Evolutionary conservation across 2,113 vertebrate species (phyloP).

Genomic region (Coracopsis vasa): DNA sequence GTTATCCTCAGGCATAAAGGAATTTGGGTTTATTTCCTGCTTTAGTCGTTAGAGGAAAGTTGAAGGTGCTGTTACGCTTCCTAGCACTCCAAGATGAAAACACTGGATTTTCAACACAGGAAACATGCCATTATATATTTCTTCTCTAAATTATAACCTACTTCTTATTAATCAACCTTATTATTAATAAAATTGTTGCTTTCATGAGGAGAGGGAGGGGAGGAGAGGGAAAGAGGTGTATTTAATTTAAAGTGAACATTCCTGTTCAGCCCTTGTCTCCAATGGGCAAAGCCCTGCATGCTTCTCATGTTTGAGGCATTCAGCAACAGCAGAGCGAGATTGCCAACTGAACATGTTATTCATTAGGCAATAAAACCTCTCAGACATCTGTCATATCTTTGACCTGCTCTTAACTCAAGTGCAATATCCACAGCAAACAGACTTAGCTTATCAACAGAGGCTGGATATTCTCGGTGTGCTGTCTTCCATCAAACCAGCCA

Average conservation of each 20-base stretch:
- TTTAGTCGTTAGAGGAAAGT: neutral
- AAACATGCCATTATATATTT: neutral
- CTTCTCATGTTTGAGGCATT: slow-evolving; percentile 2
- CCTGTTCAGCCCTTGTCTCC: neutral
- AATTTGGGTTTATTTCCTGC: neutral
- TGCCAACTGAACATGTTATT: neutral
- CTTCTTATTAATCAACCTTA: neutral
- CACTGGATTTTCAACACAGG: neutral
- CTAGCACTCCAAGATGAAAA: neutral
- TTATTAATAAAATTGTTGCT: neutral
- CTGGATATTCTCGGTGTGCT: neutral
- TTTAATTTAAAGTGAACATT: neutral
- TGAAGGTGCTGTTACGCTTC: neutral
- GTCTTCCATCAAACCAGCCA: neutral
- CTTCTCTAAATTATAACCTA: neutral
- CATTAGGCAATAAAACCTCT: slow-evolving; percentile 39
- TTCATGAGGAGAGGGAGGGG: fast-evolving
- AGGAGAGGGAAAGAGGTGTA: neutral
- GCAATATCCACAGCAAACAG: neutral
- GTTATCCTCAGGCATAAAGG: neutral
- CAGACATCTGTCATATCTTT: neutral
- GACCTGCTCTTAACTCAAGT: slow-evolving; percentile 7
- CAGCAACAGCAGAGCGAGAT: neutral
- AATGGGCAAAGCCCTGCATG: neutral
- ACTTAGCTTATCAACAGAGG: neutral